Evolutionary conservation across 2,797 vertebrate species (phyloP).

Genomic region (Gymnoscopelus microlampas): DNA sequence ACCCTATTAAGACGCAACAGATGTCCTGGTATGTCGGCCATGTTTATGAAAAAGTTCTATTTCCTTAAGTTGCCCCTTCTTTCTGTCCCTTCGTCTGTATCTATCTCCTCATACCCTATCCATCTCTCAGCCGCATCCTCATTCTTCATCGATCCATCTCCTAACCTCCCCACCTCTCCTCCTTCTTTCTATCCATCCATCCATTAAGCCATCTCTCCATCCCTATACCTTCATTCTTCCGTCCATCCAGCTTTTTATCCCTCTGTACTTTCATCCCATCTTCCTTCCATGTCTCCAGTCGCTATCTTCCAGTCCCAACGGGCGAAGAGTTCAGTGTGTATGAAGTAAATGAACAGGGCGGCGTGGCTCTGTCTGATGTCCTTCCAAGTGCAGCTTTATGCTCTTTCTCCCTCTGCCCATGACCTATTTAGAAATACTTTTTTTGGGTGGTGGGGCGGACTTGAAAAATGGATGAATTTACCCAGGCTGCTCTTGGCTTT

Average conservation of each 20-base stretch:
- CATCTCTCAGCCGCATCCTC: no score
- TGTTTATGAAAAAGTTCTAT: no score
- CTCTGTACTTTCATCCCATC: neutral
- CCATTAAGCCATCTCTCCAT: conserved; percentile 11
- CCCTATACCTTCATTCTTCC: conserved; percentile 17
- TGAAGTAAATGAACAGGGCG: conserved; percentile 9
- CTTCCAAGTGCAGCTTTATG: conserved; percentile 12
- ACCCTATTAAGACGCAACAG: no score
- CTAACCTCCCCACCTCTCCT: conserved; percentile 2
- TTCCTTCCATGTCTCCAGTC: neutral
- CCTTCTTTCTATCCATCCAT: conserved; percentile 11
- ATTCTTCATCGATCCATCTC: no score
- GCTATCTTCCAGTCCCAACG: neutral
- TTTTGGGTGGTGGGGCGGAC: conserved; percentile 7
- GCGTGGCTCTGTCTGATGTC: conserved; percentile 19
- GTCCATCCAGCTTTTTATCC: neutral
- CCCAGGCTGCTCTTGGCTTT: conserved; percentile 53
- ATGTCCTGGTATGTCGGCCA: no score
- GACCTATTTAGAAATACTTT: conserved; percentile 50
- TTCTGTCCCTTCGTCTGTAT: no score
- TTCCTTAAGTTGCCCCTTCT: no score
- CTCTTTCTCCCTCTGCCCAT: conserved; percentile 21
- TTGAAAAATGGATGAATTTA: conserved; percentile 39
- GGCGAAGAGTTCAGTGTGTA: conserved; percentile 16
- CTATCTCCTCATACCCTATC: no score